A percentile compares a stretch with the other conserved stretches of the same genome.
Conservation (phyloP, 2,888 invertebrate species). For the Brachypalpus laphriformis region DNA sequence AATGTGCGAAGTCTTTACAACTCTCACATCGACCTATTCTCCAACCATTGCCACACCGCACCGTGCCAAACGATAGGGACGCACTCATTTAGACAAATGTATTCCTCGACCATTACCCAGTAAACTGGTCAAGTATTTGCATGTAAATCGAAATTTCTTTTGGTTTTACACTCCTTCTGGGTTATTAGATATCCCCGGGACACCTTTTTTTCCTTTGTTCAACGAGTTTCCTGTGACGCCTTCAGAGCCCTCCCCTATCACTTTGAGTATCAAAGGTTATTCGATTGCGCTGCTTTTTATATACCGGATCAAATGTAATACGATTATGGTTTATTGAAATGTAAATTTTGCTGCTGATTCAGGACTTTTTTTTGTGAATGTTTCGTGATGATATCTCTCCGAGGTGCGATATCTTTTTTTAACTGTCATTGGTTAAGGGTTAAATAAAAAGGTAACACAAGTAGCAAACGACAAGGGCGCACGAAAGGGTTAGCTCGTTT, state of each 20-base stretch:
- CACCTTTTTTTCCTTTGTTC: neutral
- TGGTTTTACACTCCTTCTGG: constrained; percentile 34
- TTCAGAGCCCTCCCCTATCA: neutral
- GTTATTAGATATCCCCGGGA: constrained; percentile 28
- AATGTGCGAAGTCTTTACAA: constrained; percentile 6
- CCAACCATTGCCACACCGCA: neutral
- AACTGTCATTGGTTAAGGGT: constrained; percentile 29
- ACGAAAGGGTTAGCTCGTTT: constrained; percentile 39
- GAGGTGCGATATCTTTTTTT: constrained; percentile 50
- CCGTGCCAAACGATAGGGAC: neutral
- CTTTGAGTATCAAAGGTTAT: constrained; percentile 36
- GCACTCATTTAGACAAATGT: constrained; percentile 40
- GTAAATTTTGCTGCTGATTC: constrained; percentile 82
- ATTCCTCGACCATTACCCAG: constrained; percentile 25
- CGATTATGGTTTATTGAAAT: constrained; percentile 82
- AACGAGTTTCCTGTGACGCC: neutral
- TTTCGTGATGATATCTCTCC: constrained; percentile 8
- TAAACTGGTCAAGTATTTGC: constrained; percentile 63
- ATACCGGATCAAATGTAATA: constrained; percentile 54
- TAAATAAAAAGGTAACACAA: constrained; percentile 36
- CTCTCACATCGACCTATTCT: constrained; percentile 2
- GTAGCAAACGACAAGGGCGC: constrained; percentile 7
- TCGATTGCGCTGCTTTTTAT: constrained; percentile 34
- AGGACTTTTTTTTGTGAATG: constrained; percentile 77
- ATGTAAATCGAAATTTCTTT: constrained; percentile 64